Conservation (phyloP, 2,113 vertebrate genomes). For the Papio anubis region DNA sequence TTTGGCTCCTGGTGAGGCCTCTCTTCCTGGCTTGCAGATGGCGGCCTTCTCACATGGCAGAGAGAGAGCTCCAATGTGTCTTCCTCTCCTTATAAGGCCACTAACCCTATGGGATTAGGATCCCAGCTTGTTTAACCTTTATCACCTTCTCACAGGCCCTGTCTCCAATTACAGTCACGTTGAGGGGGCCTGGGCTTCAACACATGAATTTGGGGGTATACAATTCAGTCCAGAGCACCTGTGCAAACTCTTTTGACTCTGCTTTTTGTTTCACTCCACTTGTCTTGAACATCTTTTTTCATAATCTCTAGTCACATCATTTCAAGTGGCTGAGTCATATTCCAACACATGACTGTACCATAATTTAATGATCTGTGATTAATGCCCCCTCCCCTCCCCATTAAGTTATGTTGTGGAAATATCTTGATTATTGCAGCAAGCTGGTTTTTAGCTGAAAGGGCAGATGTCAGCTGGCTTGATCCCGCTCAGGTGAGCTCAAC, state of each 20-base stretch:
- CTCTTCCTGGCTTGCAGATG: not conserved
- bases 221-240: not conserved
- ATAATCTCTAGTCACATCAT: not conserved
- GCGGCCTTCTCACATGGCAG: not conserved
- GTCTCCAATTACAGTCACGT: not conserved
- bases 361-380: not conserved
- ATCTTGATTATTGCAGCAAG: not conserved
- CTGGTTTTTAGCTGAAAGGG: not conserved
- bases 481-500: not conserved
- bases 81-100: not conserved
- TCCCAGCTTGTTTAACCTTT: not conserved
- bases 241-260: not conserved
- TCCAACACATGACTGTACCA: not conserved
- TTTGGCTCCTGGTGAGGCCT: not conserved
- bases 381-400: too few species aligned
- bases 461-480: not conserved
- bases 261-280: not conserved
- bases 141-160: not conserved
- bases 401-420: not conserved
- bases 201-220: not conserved
- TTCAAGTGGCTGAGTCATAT: not conserved
- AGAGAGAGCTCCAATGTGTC: not conserved
- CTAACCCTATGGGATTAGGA: not conserved
- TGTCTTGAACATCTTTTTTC: not conserved
- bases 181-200: not conserved